phyloP scores from a whole-genome alignment of 2,888 invertebrate genomes.

The Tolmerus cingulatus region DNA sequence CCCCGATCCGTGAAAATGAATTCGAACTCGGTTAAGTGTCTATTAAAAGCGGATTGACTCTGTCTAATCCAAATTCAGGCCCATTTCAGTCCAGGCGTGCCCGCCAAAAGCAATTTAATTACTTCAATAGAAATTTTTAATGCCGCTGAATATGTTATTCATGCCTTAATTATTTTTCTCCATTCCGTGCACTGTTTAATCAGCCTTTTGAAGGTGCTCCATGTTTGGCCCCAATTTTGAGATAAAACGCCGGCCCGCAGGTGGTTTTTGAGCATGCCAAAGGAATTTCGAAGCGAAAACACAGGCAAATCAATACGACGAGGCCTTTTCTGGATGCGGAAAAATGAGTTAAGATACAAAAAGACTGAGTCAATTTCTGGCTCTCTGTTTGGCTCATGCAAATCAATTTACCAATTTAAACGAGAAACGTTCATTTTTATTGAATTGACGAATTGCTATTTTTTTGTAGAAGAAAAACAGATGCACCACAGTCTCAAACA shows the following conservation, averaged over 20 bases:
- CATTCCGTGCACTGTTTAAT: background rate
- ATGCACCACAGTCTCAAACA: background rate
- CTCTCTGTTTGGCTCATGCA: background rate
- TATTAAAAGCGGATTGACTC: background rate
- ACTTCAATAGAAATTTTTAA: background rate
- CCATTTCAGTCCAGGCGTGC: background rate
- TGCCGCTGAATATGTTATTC: background rate
- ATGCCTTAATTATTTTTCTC: background rate
- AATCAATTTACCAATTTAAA: background rate
- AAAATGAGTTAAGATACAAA: background rate
- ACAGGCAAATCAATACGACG: background rate
- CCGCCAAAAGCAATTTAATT: background rate
- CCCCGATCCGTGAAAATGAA: background rate
- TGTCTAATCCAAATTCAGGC: background rate
- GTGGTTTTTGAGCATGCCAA: background rate
- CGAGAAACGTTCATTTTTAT: background rate
- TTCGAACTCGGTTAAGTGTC: background rate
- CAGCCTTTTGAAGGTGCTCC: background rate
- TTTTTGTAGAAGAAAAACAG: background rate
- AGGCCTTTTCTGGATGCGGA: background rate
- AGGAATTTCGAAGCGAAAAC: background rate
- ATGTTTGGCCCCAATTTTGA: background rate
- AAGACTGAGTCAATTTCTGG: background rate
- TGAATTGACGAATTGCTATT: background rate
- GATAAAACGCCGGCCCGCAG: background rate